These are phyloP conservation scores for Listronotus bonariensis DNA, from an alignment of 1,140 invertebrate genomes.

Conservation along the genomic window DNA sequence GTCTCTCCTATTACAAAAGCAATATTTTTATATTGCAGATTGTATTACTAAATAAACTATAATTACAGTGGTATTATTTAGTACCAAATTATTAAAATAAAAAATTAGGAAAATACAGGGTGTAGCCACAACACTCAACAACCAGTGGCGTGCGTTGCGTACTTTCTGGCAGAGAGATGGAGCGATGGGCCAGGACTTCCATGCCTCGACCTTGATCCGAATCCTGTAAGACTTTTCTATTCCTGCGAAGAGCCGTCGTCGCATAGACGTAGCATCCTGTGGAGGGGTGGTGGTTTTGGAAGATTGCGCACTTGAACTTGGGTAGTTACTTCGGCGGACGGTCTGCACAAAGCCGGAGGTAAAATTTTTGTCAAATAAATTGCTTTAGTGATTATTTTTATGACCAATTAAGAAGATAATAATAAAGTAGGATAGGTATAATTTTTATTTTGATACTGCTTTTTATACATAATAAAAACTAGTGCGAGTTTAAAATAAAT, in stretches of 20 bases:
- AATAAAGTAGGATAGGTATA: no score
- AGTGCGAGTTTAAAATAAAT: no score
- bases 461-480: no score
- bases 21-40: no score
- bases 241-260: slow-evolving; percentile 71
- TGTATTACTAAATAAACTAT: neutral
- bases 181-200: slow-evolving; percentile 73
- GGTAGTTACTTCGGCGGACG: slow-evolving; percentile 32
- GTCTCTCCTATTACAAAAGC: no score
- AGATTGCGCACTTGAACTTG: slow-evolving; percentile 15
- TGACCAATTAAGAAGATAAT: no score
- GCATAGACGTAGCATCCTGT: slow-evolving; percentile 54
- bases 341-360: slow-evolving; percentile 30
- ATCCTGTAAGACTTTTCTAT: slow-evolving; percentile 75
- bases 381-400: no score
- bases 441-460: no score
- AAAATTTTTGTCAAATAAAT: neutral
- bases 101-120: slow-evolving; percentile 8
- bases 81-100: slow-evolving; percentile 2
- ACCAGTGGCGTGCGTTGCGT: slow-evolving; percentile 57
- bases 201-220: slow-evolving; percentile 67
- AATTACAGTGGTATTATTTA: slow-evolving; percentile 3
- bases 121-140: slow-evolving; percentile 22
- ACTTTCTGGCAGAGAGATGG: slow-evolving; percentile 82
- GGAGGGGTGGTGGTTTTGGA: slow-evolving; percentile 23